Evolutionary conservation across 2,797 vertebrate genomes (phyloP).

Genomic region (Bradypodion pumilum): DNA sequence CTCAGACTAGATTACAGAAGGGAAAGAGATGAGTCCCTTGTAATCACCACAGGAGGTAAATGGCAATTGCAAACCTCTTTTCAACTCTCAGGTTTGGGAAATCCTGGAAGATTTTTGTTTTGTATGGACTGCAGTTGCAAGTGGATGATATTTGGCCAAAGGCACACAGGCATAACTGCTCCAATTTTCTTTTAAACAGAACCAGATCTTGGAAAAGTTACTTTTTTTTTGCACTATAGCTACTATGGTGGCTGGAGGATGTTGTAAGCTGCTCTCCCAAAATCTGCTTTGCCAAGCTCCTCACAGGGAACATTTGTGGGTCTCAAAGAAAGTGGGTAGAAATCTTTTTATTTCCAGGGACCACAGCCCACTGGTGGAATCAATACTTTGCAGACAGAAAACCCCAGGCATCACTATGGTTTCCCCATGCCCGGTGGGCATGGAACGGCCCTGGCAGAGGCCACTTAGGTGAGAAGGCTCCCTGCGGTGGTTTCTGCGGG

Average conservation of each 20-base stretch:
- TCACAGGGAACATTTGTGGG: neutral
- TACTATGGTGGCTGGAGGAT: neutral
- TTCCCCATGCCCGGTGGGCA: too few species aligned
- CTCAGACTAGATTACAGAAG: constrained; percentile 15
- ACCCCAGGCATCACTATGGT: too few species aligned
- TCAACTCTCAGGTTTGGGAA: neutral
- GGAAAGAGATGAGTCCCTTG: neutral
- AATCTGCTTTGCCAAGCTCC: too few species aligned
- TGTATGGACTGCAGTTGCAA: neutral
- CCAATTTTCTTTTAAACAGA: neutral
- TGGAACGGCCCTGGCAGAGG: too few species aligned
- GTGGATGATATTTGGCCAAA: neutral
- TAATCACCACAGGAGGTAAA: neutral
- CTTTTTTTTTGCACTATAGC: neutral
- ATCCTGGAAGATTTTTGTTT: neutral
- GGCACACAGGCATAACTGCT: neutral
- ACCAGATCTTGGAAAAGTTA: neutral
- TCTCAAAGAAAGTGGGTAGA: too few species aligned
- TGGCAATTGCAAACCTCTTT: neutral
- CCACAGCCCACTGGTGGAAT: too few species aligned
- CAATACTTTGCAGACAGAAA: too few species aligned
- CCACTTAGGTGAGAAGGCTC: too few species aligned
- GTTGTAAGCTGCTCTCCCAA: too few species aligned
- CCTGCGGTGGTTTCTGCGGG: too few species aligned
- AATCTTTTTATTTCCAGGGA: too few species aligned